Evolutionary conservation across 2,888 invertebrate genomes (phyloP).

Genomic region (Caenorhabditis sp.): DNA sequence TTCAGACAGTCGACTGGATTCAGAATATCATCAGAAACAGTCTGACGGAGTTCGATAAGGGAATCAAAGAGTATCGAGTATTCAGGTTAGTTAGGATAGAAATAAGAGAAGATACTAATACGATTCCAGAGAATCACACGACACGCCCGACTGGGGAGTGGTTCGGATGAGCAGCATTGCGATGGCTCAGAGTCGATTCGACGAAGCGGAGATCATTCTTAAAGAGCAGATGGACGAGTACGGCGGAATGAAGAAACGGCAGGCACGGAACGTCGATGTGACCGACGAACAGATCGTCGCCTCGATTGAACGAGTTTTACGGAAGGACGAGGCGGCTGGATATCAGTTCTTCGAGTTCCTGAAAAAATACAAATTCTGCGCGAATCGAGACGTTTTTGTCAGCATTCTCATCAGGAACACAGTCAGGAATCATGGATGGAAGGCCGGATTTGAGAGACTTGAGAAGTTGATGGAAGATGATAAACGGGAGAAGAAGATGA

Average conservation of each 20-base stretch:
- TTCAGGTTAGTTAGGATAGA: conserved; percentile 25
- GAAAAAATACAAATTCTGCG: conserved; percentile 50
- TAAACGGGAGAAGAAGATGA: conserved; percentile 49
- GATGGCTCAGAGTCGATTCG: conserved; percentile 32
- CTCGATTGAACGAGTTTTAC: conserved; percentile 44
- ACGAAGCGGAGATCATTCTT: conserved; percentile 35
- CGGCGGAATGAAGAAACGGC: conserved; percentile 27
- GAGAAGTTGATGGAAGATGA: conserved; percentile 23
- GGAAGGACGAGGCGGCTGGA: conserved; percentile 15
- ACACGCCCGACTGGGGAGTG: conserved; percentile 62
- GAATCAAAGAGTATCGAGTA: conserved; percentile 38
- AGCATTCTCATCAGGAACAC: conserved; percentile 22
- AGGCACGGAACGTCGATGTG: conserved; percentile 54
- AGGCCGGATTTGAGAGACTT: conserved; percentile 17
- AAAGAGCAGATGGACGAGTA: conserved; percentile 56
- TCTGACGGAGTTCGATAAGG: conserved; percentile 45
- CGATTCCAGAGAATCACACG: conserved; percentile 49
- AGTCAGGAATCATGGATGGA: conserved; percentile 43
- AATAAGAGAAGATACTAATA: background rate
- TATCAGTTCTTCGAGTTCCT: conserved; percentile 53
- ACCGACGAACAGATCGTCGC: conserved; percentile 55
- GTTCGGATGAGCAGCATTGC: conserved; percentile 57
- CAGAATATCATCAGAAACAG: conserved; percentile 47
- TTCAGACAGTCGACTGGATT: conserved; percentile 36
- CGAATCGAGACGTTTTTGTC: conserved; percentile 56